These are phyloP conservation scores for Urosaurus nigricauda DNA, from an alignment of 2,797 vertebrate species.

Conservation along the genomic window DNA sequence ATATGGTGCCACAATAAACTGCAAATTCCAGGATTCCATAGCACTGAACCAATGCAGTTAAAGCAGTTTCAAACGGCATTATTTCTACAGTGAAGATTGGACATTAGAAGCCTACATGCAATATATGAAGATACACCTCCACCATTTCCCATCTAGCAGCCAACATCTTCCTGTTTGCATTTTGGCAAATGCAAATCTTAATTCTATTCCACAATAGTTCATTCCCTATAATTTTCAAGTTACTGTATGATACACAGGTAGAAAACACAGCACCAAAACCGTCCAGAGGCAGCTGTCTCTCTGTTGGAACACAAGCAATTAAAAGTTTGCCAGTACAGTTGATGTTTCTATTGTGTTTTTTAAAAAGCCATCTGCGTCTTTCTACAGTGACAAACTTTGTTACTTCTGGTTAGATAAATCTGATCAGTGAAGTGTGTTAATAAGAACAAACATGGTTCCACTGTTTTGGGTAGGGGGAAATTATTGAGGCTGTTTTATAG, in stretches of 20 bases:
- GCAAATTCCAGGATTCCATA: no score
- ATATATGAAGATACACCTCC: background rate
- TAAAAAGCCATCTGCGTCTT: slow-evolving; percentile 76
- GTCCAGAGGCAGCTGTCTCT: slow-evolving; percentile 41
- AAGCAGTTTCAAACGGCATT: no score
- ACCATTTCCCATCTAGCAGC: no score
- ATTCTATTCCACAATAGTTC: background rate
- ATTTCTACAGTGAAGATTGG: no score
- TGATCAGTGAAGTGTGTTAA: slow-evolving; percentile 72
- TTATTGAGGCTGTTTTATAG: slow-evolving; percentile 49
- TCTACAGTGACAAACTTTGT: slow-evolving; percentile 79
- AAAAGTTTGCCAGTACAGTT: slow-evolving; percentile 74
- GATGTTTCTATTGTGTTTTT: slow-evolving; percentile 70
- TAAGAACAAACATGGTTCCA: slow-evolving; percentile 72
- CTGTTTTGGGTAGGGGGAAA: slow-evolving; percentile 50
- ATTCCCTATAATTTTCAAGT: background rate
- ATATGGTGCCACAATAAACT: no score
- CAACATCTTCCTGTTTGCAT: background rate
- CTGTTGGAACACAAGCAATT: slow-evolving; percentile 61
- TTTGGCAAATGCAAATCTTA: no score
- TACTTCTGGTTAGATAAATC: slow-evolving; percentile 82
- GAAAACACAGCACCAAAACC: background rate
- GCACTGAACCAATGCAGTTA: no score
- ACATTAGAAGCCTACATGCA: background rate
- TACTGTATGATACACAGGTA: background rate